Evolutionary conservation across 2,888 invertebrate genomes (phyloP).

Genomic region (Drosophila subsilvestris): DNA sequence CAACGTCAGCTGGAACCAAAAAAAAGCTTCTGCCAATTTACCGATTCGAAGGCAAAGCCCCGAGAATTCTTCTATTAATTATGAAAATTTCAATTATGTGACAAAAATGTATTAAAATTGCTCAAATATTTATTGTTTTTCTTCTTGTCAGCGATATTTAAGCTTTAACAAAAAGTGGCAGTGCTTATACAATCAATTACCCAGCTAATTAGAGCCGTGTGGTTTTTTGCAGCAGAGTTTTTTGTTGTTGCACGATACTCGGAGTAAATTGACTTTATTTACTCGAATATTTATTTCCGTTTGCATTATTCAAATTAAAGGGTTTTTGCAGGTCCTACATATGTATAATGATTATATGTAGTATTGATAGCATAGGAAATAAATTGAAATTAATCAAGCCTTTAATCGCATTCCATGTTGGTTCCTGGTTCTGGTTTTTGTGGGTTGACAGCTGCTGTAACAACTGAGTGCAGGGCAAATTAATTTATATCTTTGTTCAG

Average conservation of each 20-base stretch:
- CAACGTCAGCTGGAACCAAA: constrained; percentile 7
- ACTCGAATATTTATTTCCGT: constrained; percentile 24
- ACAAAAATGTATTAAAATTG: neutral
- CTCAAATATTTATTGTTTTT: constrained; percentile 13
- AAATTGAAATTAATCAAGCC: constrained; percentile 65
- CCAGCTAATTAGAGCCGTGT: constrained; percentile 34
- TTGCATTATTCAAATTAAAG: constrained; percentile 14
- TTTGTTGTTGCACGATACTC: neutral
- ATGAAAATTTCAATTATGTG: constrained; percentile 18
- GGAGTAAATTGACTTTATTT: constrained; percentile 19
- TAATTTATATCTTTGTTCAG: constrained; percentile 73
- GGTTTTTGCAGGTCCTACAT: constrained; percentile 13
- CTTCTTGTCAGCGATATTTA: neutral
- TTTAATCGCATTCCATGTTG: constrained; percentile 65
- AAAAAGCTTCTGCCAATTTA: constrained; percentile 48
- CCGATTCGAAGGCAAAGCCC: neutral
- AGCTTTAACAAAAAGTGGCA: constrained; percentile 18
- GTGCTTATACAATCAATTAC: constrained; percentile 46
- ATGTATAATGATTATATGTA: neutral
- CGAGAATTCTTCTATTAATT: constrained; percentile 1
- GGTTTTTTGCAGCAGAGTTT: constrained; percentile 3
- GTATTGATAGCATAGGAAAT: constrained; percentile 51
- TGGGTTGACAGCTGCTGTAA: constrained; percentile 29
- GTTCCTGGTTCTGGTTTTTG: constrained; percentile 40
- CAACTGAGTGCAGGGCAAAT: constrained; percentile 53